phyloP scores from a whole-genome alignment of 2,113 vertebrate genomes.

The Bujurquina vittata region DNA sequence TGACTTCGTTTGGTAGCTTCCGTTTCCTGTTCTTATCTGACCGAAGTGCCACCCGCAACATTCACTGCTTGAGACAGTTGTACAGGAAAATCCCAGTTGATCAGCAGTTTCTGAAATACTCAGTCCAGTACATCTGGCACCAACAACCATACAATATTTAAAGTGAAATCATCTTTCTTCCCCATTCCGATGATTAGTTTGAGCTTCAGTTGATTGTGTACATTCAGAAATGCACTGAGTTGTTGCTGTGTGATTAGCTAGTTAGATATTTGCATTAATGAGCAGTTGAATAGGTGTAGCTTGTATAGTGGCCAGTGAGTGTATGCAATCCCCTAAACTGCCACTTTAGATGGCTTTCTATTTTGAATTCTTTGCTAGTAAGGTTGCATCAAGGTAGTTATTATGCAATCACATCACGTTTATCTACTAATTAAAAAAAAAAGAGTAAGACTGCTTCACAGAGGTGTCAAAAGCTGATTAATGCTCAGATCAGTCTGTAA shows the following conservation, averaged over 20 bases:
- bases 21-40: background rate
- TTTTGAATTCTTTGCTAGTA: background rate
- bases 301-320: background rate
- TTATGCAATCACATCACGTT: too few relatives aligned
- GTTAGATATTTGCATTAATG: background rate
- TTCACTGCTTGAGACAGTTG: background rate
- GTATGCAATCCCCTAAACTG: background rate
- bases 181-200: too few relatives aligned
- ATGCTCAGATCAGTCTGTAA: background rate
- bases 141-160: too few relatives aligned
- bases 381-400: background rate
- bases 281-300: background rate
- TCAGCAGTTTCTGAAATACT: too few relatives aligned
- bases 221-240: background rate
- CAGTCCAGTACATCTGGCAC: too few relatives aligned
- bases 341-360: background rate
- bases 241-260: background rate
- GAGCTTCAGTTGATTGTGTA: too few relatives aligned
- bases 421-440: too few relatives aligned
- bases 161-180: too few relatives aligned
- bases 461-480: background rate
- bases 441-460: background rate
- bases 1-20: background rate
- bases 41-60: background rate
- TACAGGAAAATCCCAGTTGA: background rate